phyloP scores from a whole-genome alignment of 2,888 invertebrate genomes.

The Helicoverpa assulta region DNA sequence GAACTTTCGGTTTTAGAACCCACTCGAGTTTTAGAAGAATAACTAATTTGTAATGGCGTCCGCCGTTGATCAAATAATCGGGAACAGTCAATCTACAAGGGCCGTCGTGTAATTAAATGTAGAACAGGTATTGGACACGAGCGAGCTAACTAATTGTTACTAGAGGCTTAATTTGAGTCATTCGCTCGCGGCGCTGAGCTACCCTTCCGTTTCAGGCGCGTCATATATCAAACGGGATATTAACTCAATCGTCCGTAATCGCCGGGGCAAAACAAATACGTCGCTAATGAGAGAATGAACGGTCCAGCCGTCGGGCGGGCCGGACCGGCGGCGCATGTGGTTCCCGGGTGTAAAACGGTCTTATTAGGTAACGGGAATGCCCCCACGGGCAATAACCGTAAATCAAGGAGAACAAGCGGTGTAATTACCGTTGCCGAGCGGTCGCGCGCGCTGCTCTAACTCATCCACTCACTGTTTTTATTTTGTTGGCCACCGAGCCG shows the following conservation, averaged over 20 bases:
- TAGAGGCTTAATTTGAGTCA: constrained; percentile 69
- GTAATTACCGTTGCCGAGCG: constrained; percentile 90
- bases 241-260: constrained; percentile 86
- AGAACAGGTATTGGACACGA: constrained; percentile 55
- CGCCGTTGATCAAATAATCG: constrained; percentile 43
- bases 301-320: constrained; percentile 75
- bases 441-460: constrained; percentile 88
- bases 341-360: constrained; percentile 89
- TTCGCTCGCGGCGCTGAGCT: constrained; percentile 70
- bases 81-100: constrained; percentile 45
- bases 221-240: constrained; percentile 85
- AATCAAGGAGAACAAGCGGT: constrained; percentile 91
- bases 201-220: constrained; percentile 79
- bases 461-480: constrained; percentile 89
- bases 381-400: constrained; percentile 91
- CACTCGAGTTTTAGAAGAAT: constrained; percentile 24
- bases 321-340: constrained; percentile 84
- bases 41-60: constrained; percentile 36
- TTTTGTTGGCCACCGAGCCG: constrained; percentile 85
- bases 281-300: constrained; percentile 88
- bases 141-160: constrained; percentile 63
- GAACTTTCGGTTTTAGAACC: background rate
- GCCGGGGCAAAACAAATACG: constrained; percentile 85
- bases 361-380: constrained; percentile 90
- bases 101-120: constrained; percentile 59